Conservation (phyloP, 2,113 vertebrate species). For the Ifrita kowaldi region DNA sequence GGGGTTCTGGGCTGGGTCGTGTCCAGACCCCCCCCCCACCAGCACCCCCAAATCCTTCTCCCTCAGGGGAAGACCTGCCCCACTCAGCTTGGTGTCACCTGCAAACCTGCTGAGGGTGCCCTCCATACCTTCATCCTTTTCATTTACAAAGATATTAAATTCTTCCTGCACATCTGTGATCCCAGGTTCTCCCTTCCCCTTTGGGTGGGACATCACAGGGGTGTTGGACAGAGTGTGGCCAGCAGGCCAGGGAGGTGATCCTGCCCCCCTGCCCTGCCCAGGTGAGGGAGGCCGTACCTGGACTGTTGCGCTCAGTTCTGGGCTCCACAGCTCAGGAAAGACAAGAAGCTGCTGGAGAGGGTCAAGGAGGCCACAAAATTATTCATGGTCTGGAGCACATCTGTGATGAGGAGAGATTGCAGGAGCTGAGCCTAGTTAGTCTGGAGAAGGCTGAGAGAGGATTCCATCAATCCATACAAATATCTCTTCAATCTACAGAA, state of each 20-base stretch:
- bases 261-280: not conserved
- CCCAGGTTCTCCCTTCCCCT: not conserved
- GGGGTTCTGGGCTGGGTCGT: not conserved
- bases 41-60: not conserved
- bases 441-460: not conserved
- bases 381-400: not conserved
- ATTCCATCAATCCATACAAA: not conserved
- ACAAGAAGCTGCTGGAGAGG: not conserved
- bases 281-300: not conserved
- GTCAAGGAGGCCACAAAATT: not conserved
- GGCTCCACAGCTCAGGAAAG: not conserved
- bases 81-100: not conserved
- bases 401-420: not conserved
- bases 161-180: not conserved
- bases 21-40: not conserved
- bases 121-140: not conserved
- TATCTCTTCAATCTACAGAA: not conserved
- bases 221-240: not conserved
- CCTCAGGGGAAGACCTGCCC: not conserved
- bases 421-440: not conserved
- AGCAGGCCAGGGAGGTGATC: not conserved
- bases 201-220: not conserved
- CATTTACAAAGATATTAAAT: not conserved
- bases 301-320: not conserved
- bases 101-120: not conserved